Conservation (phyloP, 1,140 invertebrate species). For the Listronotus oregonensis region DNA sequence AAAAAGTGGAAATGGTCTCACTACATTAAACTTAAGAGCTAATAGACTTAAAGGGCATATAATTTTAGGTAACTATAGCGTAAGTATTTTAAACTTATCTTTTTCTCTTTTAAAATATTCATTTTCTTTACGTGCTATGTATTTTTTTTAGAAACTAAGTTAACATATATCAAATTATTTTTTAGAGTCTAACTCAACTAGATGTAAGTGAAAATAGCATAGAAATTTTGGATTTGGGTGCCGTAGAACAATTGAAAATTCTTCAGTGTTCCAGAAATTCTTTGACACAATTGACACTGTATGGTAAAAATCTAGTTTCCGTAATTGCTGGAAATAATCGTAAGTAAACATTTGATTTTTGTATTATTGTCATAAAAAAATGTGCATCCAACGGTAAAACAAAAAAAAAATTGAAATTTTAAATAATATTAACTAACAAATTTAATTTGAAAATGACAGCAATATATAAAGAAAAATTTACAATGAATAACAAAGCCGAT, state of each 20-base stretch:
- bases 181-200: slow-evolving; percentile 71
- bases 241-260: slow-evolving; percentile 70
- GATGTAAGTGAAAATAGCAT: slow-evolving; percentile 82
- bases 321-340: slow-evolving; percentile 77
- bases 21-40: slow-evolving; percentile 73
- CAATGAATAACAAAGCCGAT: no score
- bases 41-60: slow-evolving; percentile 81
- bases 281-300: slow-evolving; percentile 69
- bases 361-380: no score
- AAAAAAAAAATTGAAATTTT: no score
- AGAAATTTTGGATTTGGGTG: slow-evolving; percentile 73
- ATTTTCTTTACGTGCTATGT: not conserved
- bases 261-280: slow-evolving; percentile 75
- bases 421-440: no score
- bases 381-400: no score
- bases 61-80: slow-evolving; percentile 81
- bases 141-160: no score
- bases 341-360: slow-evolving; percentile 57
- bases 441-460: no score
- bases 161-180: slow-evolving; percentile 39
- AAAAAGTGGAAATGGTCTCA: slow-evolving; percentile 54
- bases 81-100: slow-evolving; percentile 57
- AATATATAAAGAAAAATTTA: no score
- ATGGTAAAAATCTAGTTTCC: slow-evolving; percentile 68
- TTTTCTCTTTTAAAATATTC: not conserved